phyloP scores from a whole-genome alignment of 2,888 invertebrate genomes.

The Machimus rusticus region DNA sequence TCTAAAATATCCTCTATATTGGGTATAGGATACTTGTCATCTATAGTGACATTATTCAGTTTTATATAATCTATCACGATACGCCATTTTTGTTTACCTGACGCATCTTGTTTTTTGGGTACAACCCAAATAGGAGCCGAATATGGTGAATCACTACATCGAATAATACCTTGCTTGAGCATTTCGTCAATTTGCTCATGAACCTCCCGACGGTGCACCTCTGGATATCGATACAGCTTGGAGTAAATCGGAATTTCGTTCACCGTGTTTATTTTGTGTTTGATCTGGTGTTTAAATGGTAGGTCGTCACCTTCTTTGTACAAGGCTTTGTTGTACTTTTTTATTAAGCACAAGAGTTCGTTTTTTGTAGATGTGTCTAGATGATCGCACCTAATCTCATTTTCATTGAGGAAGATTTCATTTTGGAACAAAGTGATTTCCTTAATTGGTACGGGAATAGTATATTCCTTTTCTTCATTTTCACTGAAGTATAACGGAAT shows the following conservation, averaged over 20 bases:
- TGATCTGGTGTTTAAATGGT: conserved; percentile 11
- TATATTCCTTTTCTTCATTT: conserved; percentile 26
- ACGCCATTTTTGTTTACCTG: conserved; percentile 36
- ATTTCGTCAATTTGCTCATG: conserved; percentile 34
- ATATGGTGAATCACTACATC: conserved; percentile 44
- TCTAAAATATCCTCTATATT: conserved; percentile 43
- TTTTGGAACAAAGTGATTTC: neutral
- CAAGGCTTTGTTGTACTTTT: neutral
- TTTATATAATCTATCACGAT: conserved; percentile 42
- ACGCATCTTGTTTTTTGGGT: neutral
- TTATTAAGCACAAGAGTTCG: neutral
- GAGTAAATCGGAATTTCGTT: conserved; percentile 45
- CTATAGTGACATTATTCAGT: conserved; percentile 28
- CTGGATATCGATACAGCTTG: conserved; percentile 44
- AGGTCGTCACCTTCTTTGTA: conserved; percentile 39
- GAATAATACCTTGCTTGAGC: conserved; percentile 42
- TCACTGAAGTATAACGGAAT: conserved; percentile 32
- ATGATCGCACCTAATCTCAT: neutral
- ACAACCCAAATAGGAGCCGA: conserved; percentile 42
- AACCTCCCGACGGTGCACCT: conserved; percentile 26
- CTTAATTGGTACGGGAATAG: conserved; percentile 6
- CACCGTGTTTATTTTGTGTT: conserved; percentile 45
- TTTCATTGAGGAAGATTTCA: neutral
- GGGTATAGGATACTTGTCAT: conserved; percentile 48
- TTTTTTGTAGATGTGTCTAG: neutral